A percentile compares a stretch with the other conserved stretches of the same genome.
These are phyloP conservation scores for Meda fulgida DNA, from an alignment of 2,797 vertebrate genomes.

Conservation along the genomic window DNA sequence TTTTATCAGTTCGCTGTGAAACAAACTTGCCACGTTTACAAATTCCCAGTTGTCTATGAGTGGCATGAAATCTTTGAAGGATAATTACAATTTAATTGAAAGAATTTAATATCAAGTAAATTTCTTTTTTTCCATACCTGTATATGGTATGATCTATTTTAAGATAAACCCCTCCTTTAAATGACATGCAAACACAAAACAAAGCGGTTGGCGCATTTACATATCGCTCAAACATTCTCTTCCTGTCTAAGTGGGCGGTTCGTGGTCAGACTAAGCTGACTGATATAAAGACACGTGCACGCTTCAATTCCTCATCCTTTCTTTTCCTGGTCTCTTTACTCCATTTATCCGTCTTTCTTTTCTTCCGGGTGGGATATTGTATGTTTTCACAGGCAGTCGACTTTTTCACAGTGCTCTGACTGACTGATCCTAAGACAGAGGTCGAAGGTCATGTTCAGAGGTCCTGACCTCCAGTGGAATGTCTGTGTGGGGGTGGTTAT, in stretches of 20 bases:
- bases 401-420: conserved; percentile 15
- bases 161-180: neutral
- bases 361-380: conserved; percentile 54
- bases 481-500: conserved; percentile 16
- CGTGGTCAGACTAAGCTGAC: neutral
- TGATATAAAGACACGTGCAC: conserved; percentile 2
- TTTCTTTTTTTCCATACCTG: neutral
- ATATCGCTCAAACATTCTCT: conserved; percentile 14
- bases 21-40: neutral
- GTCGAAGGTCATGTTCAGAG: conserved; percentile 38
- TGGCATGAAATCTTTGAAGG: neutral
- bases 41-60: neutral
- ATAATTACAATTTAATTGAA: neutral
- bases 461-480: conserved; percentile 21
- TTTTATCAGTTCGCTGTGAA: neutral
- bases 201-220: neutral
- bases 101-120: neutral
- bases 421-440: conserved; percentile 20
- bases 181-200: conserved; percentile 1
- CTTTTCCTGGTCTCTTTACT: neutral
- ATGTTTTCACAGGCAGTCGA: conserved; percentile 36
- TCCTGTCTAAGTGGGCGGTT: conserved; percentile 23
- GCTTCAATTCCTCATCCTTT: conserved; percentile 7
- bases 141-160: conserved; percentile 3
- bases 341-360: neutral